Base-by-base conservation (phyloP, 1,140 invertebrate species). In the Pogonomyrmex barbatus region DNA sequence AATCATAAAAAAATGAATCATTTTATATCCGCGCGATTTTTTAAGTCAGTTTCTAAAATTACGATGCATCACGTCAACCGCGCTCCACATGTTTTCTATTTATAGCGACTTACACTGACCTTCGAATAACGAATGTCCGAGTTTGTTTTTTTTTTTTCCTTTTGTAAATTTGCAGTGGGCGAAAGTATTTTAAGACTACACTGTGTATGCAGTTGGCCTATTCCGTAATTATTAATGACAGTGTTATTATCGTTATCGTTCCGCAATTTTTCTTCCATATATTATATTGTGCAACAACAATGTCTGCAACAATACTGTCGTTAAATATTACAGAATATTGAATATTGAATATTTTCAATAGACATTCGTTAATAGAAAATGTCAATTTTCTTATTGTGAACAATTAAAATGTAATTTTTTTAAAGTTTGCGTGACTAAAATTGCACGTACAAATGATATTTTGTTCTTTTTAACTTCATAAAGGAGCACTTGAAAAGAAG, bases 1-100 rank as follows among this genome's bases (percentile, higher is more conserved):
- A 30, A 1, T 58, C 6, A 24, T 58, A n/a, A 39, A 58, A 56
- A 76, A 76, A 76, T 76, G 42, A 75, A 24, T 73, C 36, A 33
- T 24, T 73, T 75, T 56, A 75, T 39, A 39, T 75, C 10, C 2
- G 33, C 33, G 5, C 50, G 33, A 56, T 73, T 73, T 73, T 73
- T 4, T 52, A 52, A 2, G 30, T n/a, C 17, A 33, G 24, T 33
- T 33, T 36, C 17, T 54, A 73, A 73, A 70, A 33, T 54, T 56
- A 75, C 30, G 10, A 2, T 47, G 17, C 47, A 36, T 75, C 56
- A 39, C 10, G 9, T 8, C 5, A 33, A 54, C 6, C 24, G 5
- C 17, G 33, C 30, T 12, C 3, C 24, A 62, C 24, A 24, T 5
- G 5, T 75, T 75, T 56, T 5, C 5, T 39, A 39, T 54, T 39